phyloP scores from a whole-genome alignment of 1,140 invertebrate species.

The Papilio dardanus region DNA sequence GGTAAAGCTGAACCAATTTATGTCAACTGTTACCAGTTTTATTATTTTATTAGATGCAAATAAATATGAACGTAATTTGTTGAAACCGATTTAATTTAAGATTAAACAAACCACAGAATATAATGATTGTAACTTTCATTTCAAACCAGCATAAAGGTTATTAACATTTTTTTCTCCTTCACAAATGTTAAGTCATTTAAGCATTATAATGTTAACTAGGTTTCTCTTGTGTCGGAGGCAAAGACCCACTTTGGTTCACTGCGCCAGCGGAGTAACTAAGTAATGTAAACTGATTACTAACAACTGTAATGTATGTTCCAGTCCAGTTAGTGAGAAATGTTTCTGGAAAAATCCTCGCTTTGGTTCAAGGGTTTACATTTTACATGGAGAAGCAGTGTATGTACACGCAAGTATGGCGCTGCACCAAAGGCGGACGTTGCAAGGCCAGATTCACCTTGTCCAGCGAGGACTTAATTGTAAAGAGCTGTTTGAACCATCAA shows the following conservation, averaged over 20 bases:
- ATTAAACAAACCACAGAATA: not conserved
- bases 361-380: slow-evolving; percentile 49
- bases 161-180: not conserved
- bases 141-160: not conserved
- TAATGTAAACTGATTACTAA: not conserved
- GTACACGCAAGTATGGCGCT: slow-evolving; percentile 47
- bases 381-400: slow-evolving; percentile 38
- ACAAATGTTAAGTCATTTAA: no score
- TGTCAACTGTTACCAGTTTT: no score
- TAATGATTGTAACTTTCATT: not conserved
- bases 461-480: slow-evolving; percentile 28
- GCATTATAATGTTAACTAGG: no score
- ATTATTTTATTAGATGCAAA: no score
- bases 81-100: not conserved
- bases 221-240: no score
- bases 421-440: slow-evolving; percentile 45
- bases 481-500: slow-evolving; percentile 42
- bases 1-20: no score
- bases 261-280: no score
- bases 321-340: slow-evolving; percentile 44
- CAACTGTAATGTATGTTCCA: slow-evolving; percentile 38
- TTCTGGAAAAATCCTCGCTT: slow-evolving; percentile 42
- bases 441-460: slow-evolving; percentile 45
- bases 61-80: not conserved
- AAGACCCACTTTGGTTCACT: not conserved